A percentile compares a stretch with the other conserved stretches of the same genome.
Conservation (phyloP, 2,113 vertebrate genomes). For the Sciurus niger region DNA sequence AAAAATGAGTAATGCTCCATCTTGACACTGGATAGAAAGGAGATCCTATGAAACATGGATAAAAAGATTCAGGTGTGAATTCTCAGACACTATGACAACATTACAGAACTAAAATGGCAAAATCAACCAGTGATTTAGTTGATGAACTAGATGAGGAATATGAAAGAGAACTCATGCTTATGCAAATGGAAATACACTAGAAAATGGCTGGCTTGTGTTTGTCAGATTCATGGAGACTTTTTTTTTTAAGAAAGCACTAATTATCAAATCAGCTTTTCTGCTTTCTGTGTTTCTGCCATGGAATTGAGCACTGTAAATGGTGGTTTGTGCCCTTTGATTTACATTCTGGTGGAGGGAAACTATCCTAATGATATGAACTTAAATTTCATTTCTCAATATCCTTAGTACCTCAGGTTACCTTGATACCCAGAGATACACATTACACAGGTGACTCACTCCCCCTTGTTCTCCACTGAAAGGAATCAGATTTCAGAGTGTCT, state of each 20-base stretch:
- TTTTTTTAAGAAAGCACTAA: background rate
- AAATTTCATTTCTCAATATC: conserved; percentile 46
- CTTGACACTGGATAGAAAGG: conserved; percentile 18
- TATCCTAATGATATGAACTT: background rate
- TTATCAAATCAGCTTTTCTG: conserved; percentile 30
- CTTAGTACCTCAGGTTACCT: background rate
- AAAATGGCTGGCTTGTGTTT: background rate
- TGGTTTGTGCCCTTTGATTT: background rate
- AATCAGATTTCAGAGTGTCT: background rate
- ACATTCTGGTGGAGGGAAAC: background rate
- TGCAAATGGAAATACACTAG: background rate
- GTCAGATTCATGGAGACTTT: background rate
- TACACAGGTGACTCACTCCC: background rate
- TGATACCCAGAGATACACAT: background rate
- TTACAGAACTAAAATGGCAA: background rate
- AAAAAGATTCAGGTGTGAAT: background rate
- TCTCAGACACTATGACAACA: background rate
- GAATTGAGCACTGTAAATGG: background rate
- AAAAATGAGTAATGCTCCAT: background rate
- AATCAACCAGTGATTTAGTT: background rate
- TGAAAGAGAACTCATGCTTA: background rate
- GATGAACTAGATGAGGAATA: background rate
- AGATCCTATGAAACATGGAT: background rate
- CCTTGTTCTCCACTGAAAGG: background rate
- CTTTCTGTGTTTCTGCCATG: conserved; percentile 22